Percentiles rank a stretch among this genome's conserved stretches.
phyloP scores from a whole-genome alignment of 2,797 vertebrate species.

The Lateolabrax maculatus region DNA sequence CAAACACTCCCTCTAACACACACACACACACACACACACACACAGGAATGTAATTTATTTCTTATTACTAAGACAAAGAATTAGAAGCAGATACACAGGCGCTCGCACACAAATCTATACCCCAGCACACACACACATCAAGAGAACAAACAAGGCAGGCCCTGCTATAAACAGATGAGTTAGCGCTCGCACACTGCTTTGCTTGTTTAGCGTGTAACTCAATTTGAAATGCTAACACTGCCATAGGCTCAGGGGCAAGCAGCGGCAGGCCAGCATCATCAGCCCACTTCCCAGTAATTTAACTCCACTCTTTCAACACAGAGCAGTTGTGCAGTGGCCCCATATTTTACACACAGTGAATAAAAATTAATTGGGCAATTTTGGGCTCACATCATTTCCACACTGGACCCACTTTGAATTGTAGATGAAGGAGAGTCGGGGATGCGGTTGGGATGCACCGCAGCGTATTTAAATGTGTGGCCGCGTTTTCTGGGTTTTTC shows the following conservation, averaged over 20 bases:
- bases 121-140: constrained; percentile 42
- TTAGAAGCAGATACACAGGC: constrained; percentile 24
- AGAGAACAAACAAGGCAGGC: constrained; percentile 62
- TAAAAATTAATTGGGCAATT: constrained; percentile 82
- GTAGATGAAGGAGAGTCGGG: constrained; percentile 64
- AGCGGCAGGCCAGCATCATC: constrained; percentile 61
- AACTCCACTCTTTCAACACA: constrained; percentile 67
- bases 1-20: constrained; percentile 16
- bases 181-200: constrained; percentile 62
- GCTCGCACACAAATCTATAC: constrained; percentile 17
- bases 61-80: constrained; percentile 59
- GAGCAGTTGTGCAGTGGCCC: constrained; percentile 61
- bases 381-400: constrained; percentile 74
- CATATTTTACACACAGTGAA: constrained; percentile 78
- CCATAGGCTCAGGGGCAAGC: constrained; percentile 72
- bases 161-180: constrained; percentile 68
- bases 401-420: constrained; percentile 75
- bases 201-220: constrained; percentile 85
- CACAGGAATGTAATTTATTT: constrained; percentile 49
- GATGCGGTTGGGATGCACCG: background rate
- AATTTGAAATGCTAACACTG: constrained; percentile 86
- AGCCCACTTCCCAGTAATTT: constrained; percentile 71
- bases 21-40: constrained; percentile 12
- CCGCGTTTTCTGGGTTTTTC: constrained; percentile 21
- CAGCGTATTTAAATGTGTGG: constrained; percentile 37